phyloP scores from a whole-genome alignment of 2,888 invertebrate genomes.

The Coelogynopora nodosa region DNA sequence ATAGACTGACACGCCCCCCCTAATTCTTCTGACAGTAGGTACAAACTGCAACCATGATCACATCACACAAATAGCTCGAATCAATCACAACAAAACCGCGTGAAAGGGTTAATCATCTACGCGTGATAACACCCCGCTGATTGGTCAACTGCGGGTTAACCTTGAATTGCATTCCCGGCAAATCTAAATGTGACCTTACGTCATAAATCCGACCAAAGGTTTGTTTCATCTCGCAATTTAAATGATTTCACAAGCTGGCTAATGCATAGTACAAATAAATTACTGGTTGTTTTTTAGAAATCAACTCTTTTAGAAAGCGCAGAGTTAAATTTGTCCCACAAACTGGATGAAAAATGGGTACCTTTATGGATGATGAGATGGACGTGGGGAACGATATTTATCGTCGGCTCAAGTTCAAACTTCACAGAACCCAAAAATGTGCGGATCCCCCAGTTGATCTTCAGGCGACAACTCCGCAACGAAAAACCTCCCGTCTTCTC shows the following conservation, averaged over 20 bases:
- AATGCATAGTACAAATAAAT: neutral
- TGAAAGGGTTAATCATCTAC: neutral
- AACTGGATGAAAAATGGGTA: neutral
- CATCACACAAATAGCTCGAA: neutral
- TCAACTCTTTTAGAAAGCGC: no score
- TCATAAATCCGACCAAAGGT: neutral
- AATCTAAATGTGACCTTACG: neutral
- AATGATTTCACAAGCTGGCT: neutral
- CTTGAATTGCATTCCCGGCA: neutral
- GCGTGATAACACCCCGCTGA: neutral
- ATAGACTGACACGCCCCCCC: neutral
- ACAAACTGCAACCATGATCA: neutral
- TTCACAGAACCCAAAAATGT: neutral
- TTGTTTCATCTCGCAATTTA: neutral
- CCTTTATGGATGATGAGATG: neutral
- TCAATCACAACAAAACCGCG: neutral
- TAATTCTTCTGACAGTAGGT: neutral
- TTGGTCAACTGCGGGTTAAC: neutral
- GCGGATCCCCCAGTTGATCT: neutral
- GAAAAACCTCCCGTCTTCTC: neutral
- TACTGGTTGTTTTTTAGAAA: no score
- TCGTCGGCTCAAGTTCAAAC: neutral
- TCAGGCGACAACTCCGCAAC: neutral
- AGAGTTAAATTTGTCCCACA: no score
- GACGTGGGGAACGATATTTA: neutral